Conservation (phyloP, 1,140 invertebrate genomes). For the Hypothenemus hampei region DNA sequence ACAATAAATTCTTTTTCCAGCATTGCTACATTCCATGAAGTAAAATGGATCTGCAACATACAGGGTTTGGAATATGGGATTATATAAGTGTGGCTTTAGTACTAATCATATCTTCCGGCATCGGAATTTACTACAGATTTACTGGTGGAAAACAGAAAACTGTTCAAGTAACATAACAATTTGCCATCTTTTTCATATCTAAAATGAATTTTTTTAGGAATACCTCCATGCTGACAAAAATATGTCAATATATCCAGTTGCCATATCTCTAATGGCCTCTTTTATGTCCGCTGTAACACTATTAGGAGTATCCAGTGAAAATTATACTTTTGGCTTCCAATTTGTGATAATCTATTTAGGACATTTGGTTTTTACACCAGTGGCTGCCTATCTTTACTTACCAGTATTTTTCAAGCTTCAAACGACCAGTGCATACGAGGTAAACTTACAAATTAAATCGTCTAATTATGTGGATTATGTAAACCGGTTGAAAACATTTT, state of each 20-base stretch:
- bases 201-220: constrained; percentile 54
- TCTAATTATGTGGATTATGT: not conserved
- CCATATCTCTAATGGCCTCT: constrained; percentile 86
- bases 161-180: no score
- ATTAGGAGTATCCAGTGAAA: constrained; percentile 81
- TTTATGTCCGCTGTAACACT: constrained; percentile 93
- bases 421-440: constrained; percentile 83
- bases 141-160: no score
- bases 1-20: no score
- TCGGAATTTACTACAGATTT: no score
- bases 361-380: constrained; percentile 74
- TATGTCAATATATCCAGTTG: constrained; percentile 73
- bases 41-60: no score
- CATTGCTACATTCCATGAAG: no score
- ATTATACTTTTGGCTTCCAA: constrained; percentile 76
- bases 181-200: not conserved
- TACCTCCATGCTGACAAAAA: constrained; percentile 75
- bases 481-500: no score
- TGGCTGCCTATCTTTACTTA: constrained; percentile 74
- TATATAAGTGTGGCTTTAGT: no score
- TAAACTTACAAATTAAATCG: constrained; percentile 33
- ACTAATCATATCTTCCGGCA: no score
- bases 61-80: no score
- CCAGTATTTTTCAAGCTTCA: constrained; percentile 86
- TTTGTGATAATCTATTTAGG: constrained; percentile 79